Evolutionary conservation across 2,888 invertebrate species (phyloP), one percentile per base, ranked within the genome.

Genomic region (Stramonita haemastoma): DNA sequence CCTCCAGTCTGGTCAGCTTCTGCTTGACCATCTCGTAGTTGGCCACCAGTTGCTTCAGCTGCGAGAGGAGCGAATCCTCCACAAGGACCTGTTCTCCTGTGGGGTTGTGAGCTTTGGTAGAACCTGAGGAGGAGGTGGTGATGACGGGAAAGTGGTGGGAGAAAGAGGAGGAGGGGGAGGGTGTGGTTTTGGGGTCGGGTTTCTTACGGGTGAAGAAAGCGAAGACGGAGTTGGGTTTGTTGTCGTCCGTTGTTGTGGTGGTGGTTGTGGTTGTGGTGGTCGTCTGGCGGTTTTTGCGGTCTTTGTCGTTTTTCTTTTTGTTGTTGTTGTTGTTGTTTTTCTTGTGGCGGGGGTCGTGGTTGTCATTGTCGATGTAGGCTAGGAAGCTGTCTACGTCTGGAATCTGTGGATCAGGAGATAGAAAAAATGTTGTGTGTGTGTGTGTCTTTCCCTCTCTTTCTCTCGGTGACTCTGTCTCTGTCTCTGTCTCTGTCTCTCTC

Each of bases 1-100:
- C 86, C 85, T 89, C 89, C 85, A 89, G 57, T 0, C 84, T 36
- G 66, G 56, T 29, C 87, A 88, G 81, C 57, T 85, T 56, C 86
- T 73, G 87, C 36, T 89, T 88, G 22, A 90, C 79, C 46, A 86
- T 81, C 81, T 90, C 89, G 88, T 86, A 86, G 81, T 89, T 90
- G 32, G 87, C 89, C 73, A 89, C 90, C 77, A 90, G 90, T 29
- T 87, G 85, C 77, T 90, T 90, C 32, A 90, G 87, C 34, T 84
- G 86, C 22, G 56, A 5, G 29, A 90, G 86, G 11, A 89, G 77
- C 46, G 87, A 36, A 11, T 87, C 90, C 15, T 88, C 83, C 11
- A 15, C 57, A 57, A 57, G 57, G 29, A 19, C 26, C 66, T 36
- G 29, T 17, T 46, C 46, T 46, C 46, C 46, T 46, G 15, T 13